Conservation (phyloP, 2,113 vertebrate species). For the Percopsis transmontana region DNA sequence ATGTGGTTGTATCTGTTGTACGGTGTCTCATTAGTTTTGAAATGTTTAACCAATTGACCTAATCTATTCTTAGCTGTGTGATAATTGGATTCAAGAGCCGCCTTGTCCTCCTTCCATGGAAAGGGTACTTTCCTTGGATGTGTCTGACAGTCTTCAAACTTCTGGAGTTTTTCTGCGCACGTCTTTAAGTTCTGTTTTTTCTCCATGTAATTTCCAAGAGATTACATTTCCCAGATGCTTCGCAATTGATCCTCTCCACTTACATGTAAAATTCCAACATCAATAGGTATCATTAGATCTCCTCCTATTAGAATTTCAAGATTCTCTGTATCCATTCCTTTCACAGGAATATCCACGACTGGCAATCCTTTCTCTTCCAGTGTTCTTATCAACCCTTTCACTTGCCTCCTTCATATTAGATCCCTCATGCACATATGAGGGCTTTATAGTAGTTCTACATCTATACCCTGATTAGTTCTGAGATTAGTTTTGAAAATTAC, state of each 20-base stretch:
- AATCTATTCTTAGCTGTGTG: neutral
- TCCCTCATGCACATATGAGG: constrained; percentile 30
- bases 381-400: neutral
- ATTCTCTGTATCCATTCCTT: constrained; percentile 5
- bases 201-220: constrained; percentile 9
- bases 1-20: neutral
- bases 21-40: neutral
- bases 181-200: neutral
- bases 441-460: neutral
- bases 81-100: neutral
- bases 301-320: constrained; percentile 5
- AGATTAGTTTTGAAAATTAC: constrained; percentile 49
- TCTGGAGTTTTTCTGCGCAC: neutral
- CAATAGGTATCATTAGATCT: neutral
- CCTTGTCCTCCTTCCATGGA: neutral
- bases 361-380: neutral
- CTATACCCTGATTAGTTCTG: neutral
- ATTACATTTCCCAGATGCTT: neutral
- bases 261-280: neutral
- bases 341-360: neutral
- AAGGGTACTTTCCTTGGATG: neutral
- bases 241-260: neutral
- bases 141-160: neutral
- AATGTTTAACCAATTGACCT: neutral
- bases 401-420: neutral